Base-by-base conservation (phyloP, 2,888 invertebrate species). In the Deilephila porcellus region DNA sequence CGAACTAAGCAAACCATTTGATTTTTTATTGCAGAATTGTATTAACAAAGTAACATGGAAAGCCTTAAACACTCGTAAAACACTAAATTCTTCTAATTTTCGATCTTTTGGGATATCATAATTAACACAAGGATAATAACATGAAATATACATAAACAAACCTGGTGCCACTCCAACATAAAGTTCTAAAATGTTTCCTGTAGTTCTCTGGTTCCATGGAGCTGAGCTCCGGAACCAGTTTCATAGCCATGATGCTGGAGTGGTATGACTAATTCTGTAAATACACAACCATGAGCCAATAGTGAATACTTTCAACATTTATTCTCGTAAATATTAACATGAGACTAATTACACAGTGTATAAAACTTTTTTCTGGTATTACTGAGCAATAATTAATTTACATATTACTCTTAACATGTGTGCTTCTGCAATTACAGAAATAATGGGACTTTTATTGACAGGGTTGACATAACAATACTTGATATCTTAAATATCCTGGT, bases 161-260 rank as follows among this genome's bases (percentile, higher is more conserved):
- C 93, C 91, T 90, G 45, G 88, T 87, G 4, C 91, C 90, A 81
- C 88, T 92, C 94, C 94, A 94, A 79, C 93, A 93, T 62, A 94
- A 80, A 25, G 90, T 85, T 11, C 90, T 85, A 77, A 94, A 94
- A 78, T 87, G 91, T 75, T 91, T 91, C 71, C 87, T 84, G 76
- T 93, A 94, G 76, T 93, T 92, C 52, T 93, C 93, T n/a, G 93
- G 91, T 74, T 93, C 93, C 93, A 94, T 88, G 75, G 91, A 93
- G 85, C 85, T 85, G 75, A 93, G 78, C 82, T 94, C 94, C 0
- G 92, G 90, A 72, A 88, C 85, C 79, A 87, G 88, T 80, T 88
- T 87, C 77, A 83, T 79, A 74, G 88, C 86, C 90, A 91, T 90
- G 74, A 34, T 74, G 52, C 32, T 67, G 6, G 34, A 25, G 63